Percentiles rank a stretch among this genome's conserved stretches.
phyloP scores from a whole-genome alignment of 2,888 invertebrate species.

The Dinocampus coccinellae region DNA sequence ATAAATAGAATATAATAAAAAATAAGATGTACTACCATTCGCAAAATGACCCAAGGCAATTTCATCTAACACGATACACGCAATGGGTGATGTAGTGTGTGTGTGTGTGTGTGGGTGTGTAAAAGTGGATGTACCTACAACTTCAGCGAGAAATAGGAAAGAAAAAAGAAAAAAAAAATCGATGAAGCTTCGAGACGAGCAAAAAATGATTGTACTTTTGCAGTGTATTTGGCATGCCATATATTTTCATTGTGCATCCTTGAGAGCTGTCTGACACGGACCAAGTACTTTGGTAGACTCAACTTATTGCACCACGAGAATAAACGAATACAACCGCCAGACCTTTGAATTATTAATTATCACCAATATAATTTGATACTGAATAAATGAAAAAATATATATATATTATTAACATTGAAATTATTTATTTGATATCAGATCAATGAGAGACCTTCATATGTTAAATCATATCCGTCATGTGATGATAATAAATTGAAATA shows the following conservation, averaged over 20 bases:
- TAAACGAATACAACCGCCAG: slow-evolving; percentile 19
- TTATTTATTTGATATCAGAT: not conserved
- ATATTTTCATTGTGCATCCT: slow-evolving; percentile 43
- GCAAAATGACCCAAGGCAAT: slow-evolving; percentile 43
- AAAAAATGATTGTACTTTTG: slow-evolving; percentile 31
- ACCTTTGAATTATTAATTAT: slow-evolving; percentile 37
- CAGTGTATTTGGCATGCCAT: slow-evolving; percentile 34
- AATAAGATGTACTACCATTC: slow-evolving; percentile 18
- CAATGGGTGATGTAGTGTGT: not conserved
- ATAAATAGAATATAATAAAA: too few relatives aligned
- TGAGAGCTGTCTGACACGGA: slow-evolving; percentile 37
- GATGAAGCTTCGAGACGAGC: slow-evolving; percentile 5
- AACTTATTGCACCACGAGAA: slow-evolving; percentile 37
- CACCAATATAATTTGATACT: not conserved
- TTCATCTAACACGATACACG: slow-evolving; percentile 31
- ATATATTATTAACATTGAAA: not conserved
- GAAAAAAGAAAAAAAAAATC: slow-evolving; percentile 25
- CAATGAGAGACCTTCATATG: not conserved
- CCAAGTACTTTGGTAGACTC: slow-evolving; percentile 37
- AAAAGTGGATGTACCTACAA: slow-evolving; percentile 35
- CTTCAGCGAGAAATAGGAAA: slow-evolving; percentile 17
- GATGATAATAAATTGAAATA: not conserved
- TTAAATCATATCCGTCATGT: not conserved
- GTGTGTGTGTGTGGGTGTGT: not conserved
- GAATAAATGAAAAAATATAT: not conserved